Conservation (phyloP, 1,140 invertebrate genomes). For the Drosophila pallidifrons region DNA sequence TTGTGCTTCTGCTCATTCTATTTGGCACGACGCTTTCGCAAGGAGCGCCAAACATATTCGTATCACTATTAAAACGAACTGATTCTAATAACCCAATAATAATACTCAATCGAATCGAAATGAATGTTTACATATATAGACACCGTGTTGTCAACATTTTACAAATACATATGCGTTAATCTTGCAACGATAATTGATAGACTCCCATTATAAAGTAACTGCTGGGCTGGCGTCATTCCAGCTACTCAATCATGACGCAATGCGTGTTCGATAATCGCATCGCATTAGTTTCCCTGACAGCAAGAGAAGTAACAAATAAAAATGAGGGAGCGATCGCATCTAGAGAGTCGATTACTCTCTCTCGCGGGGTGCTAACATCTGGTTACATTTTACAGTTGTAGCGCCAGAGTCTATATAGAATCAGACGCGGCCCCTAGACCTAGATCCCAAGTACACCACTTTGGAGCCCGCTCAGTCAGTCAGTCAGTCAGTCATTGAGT, state of each 20-base stretch:
- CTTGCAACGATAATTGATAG: neutral
- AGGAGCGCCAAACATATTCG: conserved; percentile 57
- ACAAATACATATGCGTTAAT: conserved; percentile 13
- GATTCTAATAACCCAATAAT: neutral
- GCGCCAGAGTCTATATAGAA: conserved; percentile 21
- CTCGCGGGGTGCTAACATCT: conserved; percentile 17
- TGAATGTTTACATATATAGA: neutral
- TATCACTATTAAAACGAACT: conserved; percentile 54
- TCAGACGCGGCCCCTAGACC: conserved; percentile 12
- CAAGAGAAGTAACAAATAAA: neutral
- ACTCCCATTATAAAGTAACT: conserved; percentile 4
- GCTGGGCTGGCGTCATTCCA: conserved; percentile 24
- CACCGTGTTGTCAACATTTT: conserved; percentile 19
- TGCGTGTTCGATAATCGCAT: conserved; percentile 47
- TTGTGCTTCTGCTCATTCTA: conserved; percentile 67
- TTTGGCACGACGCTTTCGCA: conserved; percentile 70
- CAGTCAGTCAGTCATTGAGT: conserved; percentile 1
- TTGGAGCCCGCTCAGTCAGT: conserved; percentile 13
- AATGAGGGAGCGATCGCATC: conserved; percentile 9
- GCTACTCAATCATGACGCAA: conserved; percentile 47
- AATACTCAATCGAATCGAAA: conserved; percentile 4
- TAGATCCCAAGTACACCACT: conserved; percentile 31
- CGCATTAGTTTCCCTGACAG: conserved; percentile 35
- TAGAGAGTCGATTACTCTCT: conserved; percentile 7
- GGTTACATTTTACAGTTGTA: conserved; percentile 12